A percentile compares a stretch with the other conserved stretches of the same genome.
These are phyloP conservation scores for Liparis tanakae DNA, from an alignment of 2,797 vertebrate genomes.

Conservation along the genomic window DNA sequence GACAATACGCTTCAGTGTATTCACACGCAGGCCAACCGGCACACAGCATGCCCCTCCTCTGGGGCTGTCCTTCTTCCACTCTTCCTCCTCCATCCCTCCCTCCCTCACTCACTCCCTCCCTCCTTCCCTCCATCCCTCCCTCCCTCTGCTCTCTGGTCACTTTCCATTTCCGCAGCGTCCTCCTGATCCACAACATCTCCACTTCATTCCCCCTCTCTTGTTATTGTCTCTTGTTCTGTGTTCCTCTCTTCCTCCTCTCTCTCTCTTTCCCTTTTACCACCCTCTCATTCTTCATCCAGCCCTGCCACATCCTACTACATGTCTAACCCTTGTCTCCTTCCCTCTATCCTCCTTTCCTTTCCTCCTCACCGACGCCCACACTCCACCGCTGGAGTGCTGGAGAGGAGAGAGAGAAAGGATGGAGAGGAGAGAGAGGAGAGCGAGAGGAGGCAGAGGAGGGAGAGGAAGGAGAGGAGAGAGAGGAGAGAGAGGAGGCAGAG, in stretches of 20 bases:
- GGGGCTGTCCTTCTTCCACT: constrained; percentile 32
- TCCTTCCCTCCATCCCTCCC: constrained; percentile 49
- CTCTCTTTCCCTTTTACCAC: background rate
- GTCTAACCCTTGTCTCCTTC: background rate
- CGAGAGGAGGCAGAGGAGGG: no score
- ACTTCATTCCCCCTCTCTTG: constrained; percentile 18
- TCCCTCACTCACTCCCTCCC: constrained; percentile 45
- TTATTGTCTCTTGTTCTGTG: constrained; percentile 11
- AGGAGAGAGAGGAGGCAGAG: no score
- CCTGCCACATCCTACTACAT: constrained; percentile 22
- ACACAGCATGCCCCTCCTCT: constrained; percentile 35
- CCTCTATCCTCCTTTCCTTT: constrained; percentile 17
- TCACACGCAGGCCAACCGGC: constrained; percentile 62
- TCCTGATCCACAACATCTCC: constrained; percentile 27
- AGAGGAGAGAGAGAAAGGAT: constrained; percentile 42
- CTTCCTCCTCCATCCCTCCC: constrained; percentile 49
- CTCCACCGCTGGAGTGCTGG: constrained; percentile 56
- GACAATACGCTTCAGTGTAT: constrained; percentile 68
- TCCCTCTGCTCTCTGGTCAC: constrained; percentile 38
- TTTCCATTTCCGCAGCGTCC: constrained; percentile 34
- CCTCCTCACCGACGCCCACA: constrained; percentile 60
- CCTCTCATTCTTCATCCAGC: background rate
- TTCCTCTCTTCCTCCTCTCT: background rate
- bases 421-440: no score
- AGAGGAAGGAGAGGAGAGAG: no score